These are phyloP conservation scores for Hyalella azteca DNA, from an alignment of 2,888 invertebrate genomes.

Conservation along the genomic window DNA sequence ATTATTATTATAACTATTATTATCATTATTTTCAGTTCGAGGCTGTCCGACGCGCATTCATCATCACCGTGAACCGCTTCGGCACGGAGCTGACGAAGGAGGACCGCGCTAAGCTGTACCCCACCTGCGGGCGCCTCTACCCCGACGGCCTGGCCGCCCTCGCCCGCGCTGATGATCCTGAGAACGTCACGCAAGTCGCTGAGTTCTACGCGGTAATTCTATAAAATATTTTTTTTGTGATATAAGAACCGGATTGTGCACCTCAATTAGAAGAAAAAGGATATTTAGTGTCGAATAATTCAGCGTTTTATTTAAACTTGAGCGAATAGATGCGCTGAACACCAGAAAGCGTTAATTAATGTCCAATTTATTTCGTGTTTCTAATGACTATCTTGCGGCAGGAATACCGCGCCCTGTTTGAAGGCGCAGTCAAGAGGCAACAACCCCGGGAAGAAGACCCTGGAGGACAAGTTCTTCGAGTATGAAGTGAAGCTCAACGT, in stretches of 20 bases:
- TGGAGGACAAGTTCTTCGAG: conserved; percentile 99
- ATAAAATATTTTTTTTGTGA: too few species aligned
- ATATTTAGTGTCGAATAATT: too few species aligned
- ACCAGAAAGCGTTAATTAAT: too few species aligned
- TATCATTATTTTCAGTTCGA: conserved; percentile 87
- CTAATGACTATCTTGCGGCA: too few species aligned
- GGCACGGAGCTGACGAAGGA: conserved; percentile 98
- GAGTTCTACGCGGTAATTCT: conserved; percentile 95
- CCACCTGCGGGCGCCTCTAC: conserved; percentile 93
- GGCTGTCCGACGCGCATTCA: conserved; percentile 97
- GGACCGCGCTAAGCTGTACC: conserved; percentile 95
- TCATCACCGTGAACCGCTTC: conserved; percentile 99
- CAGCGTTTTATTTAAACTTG: too few species aligned
- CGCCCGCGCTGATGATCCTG: conserved; percentile 97
- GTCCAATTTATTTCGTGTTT: too few species aligned
- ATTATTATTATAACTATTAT: too few species aligned
- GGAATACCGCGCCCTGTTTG: conserved; percentile 93
- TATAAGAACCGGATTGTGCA: too few species aligned
- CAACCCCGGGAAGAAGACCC: conserved; percentile 96
- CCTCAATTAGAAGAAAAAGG: too few species aligned
- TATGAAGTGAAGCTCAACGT: conserved; percentile 97
- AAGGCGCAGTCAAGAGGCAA: conserved; percentile 95
- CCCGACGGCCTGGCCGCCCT: conserved; percentile 95
- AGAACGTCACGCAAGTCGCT: conserved; percentile 97
- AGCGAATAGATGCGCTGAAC: too few species aligned